These are phyloP conservation scores for Parapristionchus giblindavisi DNA, from an alignment of 2,888 invertebrate species.

Conservation along the genomic window DNA sequence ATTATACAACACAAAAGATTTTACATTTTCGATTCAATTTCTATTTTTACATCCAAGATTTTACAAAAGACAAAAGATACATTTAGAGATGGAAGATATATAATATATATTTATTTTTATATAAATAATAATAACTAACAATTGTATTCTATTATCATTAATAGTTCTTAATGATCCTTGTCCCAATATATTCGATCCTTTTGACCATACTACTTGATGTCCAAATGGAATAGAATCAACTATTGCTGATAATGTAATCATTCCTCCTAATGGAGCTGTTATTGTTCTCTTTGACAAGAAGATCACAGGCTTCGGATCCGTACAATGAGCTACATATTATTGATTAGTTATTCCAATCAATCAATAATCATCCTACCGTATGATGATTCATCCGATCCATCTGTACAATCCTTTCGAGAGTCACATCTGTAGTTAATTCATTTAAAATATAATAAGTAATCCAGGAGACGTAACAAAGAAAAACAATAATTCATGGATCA, in stretches of 20 bases:
- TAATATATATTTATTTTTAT: background rate
- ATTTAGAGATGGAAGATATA: background rate
- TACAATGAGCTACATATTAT: constrained; percentile 50
- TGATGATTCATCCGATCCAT: constrained; percentile 83
- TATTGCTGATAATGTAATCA: constrained; percentile 51
- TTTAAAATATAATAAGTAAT: background rate
- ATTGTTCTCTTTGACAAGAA: constrained; percentile 51
- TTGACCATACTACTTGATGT: constrained; percentile 52
- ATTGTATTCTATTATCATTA: constrained; percentile 45
- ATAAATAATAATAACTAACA: background rate
- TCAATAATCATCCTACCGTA: constrained; percentile 42
- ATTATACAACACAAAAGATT: too few relatives aligned
- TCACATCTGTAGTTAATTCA: constrained; percentile 77
- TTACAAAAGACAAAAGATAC: background rate
- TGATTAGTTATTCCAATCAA: background rate
- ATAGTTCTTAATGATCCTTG: constrained; percentile 45
- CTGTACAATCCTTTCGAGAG: constrained; percentile 88
- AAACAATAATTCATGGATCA: too few relatives aligned
- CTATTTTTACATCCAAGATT: background rate
- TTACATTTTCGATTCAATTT: too few relatives aligned
- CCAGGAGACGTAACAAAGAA: background rate
- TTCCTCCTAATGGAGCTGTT: constrained; percentile 48
- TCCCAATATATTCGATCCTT: constrained; percentile 45
- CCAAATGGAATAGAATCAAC: constrained; percentile 50
- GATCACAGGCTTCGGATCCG: constrained; percentile 53